Base-by-base conservation (phyloP, 2,888 invertebrate species). In the Ochropacha duplaris region DNA sequence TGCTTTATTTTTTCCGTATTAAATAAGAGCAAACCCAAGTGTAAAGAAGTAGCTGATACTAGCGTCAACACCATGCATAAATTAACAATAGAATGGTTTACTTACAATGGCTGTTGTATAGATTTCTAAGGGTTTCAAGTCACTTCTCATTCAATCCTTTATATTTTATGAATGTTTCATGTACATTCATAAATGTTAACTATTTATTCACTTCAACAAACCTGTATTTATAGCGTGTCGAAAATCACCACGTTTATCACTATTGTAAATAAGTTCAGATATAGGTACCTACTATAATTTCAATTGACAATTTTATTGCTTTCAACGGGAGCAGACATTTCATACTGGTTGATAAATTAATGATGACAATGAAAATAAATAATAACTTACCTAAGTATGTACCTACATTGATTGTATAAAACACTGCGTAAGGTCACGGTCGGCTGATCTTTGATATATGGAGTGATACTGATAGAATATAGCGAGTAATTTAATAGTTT, bases 381-480 rank as follows among this genome's bases (percentile, higher is more conserved):
- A 44, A 44, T 44, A 44, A 44, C 44, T 19, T n/a, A 44, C 44
- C 44, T 44, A n/a, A n/a, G n/a, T n/a, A n/a, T n/a, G n/a, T n/a
- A n/a, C n/a, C n/a, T n/a, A n/a, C n/a, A n/a, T n/a, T 44, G 44
- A 44, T n/a, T 14, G 9, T 19, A 19, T 9, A 44, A 39, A 39
- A 19, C 44, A 44, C 8, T 19, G 8, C 16, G 2, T 44, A 19
- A 44, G 44, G 44, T 19, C 44, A 44, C 44, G 44, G 16, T 44
- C 36, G 44, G 3, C 44, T n/a, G 44, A 44, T 44, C 44, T 44
- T 19, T 44, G 44, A 44, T 31, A 12, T 44, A 19, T 44, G 14
- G 9, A 16, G 16, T 16, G 39, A 8, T 28, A 31, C 31, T 2
- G 12, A 31, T 31, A 11, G 14, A 11, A 36, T 36, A 36, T n/a